Base-by-base conservation (phyloP, 2,113 vertebrate genomes). In the Lathamus discolor region DNA sequence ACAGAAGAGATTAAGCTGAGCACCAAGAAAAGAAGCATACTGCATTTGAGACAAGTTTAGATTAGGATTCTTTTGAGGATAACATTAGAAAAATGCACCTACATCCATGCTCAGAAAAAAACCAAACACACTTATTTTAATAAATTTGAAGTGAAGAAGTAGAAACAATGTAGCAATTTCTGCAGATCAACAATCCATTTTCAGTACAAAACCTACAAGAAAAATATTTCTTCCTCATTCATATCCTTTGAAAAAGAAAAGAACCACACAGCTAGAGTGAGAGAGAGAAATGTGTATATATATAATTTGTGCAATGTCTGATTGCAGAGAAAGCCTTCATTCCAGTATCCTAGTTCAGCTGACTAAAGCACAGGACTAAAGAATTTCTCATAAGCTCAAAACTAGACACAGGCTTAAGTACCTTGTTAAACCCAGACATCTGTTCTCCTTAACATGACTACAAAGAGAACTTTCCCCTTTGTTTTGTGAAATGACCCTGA, bases 401-500 rank as follows among this genome's bases (percentile, higher is more conserved):
- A 72, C 28, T 35, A 95, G 77, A 64, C 77, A 93, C 13, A 75
- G 29, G 20, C 10, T 79, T 84, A 94, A 84, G 91, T 86, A 88
- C n/a, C 86, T 92, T 88, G 73, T 94, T 95, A 94, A 93, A 90
- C 24, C 0, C 1, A 92, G 69, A 94, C 46, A 78, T 93, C 80
- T 95, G 92, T 72, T 88, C 57, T 83, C 27, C 55, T 86, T 76
- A 76, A 57, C 27, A 17, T 51, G 48, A 78, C 69, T 85, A 90
- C 49, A 90, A 92, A 88, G 62, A 43, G 31, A 88, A 84, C 9
- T 84, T 86, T 86, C n/a, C 22, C 28, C 37, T 93, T 93, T 93
- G 83, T 92, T 91, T 94, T 66, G 66, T 92, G 66, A 79, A 91
- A 93, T 91, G 77, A 82, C 66, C 66, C 1, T 0, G 52, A 90